Conservation (phyloP, 2,888 invertebrate genomes). For the Tromatobia lineatoria region DNA sequence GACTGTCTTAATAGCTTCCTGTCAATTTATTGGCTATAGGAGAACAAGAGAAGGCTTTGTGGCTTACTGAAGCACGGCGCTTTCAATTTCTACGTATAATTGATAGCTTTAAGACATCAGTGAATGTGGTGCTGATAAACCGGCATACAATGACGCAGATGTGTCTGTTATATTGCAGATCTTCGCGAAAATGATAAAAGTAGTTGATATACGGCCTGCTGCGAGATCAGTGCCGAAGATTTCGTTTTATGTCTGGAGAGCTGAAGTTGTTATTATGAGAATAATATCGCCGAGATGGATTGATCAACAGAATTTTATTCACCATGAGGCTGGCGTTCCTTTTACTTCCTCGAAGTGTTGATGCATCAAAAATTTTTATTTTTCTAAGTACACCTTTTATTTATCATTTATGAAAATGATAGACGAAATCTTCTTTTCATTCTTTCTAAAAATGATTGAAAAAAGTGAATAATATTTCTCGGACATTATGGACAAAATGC, state of each 20-base stretch:
- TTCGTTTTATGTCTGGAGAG: not conserved
- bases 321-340: constrained; percentile 47
- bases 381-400: too few species aligned
- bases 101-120: constrained; percentile 37
- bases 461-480: too few species aligned
- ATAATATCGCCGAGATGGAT: constrained; percentile 10
- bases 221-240: constrained; percentile 10
- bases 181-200: constrained; percentile 23
- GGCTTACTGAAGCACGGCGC: not conserved
- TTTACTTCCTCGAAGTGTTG: constrained; percentile 34
- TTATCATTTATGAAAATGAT: not conserved
- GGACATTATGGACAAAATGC: too few species aligned
- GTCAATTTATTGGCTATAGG: constrained; percentile 6
- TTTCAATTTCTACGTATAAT: constrained; percentile 4
- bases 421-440: not conserved
- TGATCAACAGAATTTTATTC: constrained; percentile 48
- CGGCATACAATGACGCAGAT: constrained; percentile 15
- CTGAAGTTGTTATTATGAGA: not conserved
- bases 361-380: too few species aligned
- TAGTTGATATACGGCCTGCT: not conserved
- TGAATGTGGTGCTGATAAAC: constrained; percentile 29
- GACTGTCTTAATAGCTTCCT: not conserved
- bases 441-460: not conserved
- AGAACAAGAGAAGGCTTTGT: constrained; percentile 22
- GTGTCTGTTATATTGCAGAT: not conserved